phyloP scores from a whole-genome alignment of 2,797 vertebrate genomes.

The Clarias laeviceps region DNA sequence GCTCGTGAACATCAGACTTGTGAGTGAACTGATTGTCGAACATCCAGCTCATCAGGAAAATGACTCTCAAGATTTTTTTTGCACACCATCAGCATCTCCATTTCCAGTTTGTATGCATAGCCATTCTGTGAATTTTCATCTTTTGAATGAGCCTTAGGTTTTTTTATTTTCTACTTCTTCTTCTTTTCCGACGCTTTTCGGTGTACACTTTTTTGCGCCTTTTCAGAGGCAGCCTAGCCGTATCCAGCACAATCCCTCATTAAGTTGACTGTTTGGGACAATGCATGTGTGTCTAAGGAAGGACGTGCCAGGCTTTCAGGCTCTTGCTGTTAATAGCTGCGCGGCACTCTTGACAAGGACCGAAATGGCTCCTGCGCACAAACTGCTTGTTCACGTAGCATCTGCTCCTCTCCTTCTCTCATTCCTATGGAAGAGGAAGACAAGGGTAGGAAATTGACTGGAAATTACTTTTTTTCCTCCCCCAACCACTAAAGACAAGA shows the following conservation, averaged over 20 bases:
- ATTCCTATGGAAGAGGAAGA: slow-evolving; percentile 66
- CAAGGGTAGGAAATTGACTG: slow-evolving; percentile 74
- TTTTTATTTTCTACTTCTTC: neutral
- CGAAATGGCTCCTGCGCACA: slow-evolving; percentile 65
- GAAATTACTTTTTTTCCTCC: slow-evolving; percentile 71
- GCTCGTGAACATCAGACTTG: neutral
- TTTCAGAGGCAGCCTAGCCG: slow-evolving; percentile 51
- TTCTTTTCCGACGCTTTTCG: slow-evolving; percentile 31
- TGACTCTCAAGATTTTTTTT: slow-evolving; percentile 20
- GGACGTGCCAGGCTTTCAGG: slow-evolving; percentile 40
- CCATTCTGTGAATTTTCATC: slow-evolving; percentile 7
- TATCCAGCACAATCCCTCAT: slow-evolving; percentile 65
- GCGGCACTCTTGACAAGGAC: slow-evolving; percentile 63
- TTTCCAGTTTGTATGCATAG: slow-evolving; percentile 9
- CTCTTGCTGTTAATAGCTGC: slow-evolving; percentile 67
- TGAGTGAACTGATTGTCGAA: slow-evolving; percentile 1
- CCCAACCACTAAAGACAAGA: slow-evolving; percentile 64
- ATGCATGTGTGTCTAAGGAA: slow-evolving; percentile 48
- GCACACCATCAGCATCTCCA: neutral
- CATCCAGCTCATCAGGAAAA: neutral
- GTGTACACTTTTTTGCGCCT: slow-evolving; percentile 53
- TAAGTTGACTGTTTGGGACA: slow-evolving; percentile 66
- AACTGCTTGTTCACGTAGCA: slow-evolving; percentile 74
- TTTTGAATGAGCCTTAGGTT: slow-evolving; percentile 21
- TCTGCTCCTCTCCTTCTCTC: slow-evolving; percentile 69